These are phyloP conservation scores for Brotula barbata DNA, from an alignment of 2,797 vertebrate genomes.

Conservation along the genomic window DNA sequence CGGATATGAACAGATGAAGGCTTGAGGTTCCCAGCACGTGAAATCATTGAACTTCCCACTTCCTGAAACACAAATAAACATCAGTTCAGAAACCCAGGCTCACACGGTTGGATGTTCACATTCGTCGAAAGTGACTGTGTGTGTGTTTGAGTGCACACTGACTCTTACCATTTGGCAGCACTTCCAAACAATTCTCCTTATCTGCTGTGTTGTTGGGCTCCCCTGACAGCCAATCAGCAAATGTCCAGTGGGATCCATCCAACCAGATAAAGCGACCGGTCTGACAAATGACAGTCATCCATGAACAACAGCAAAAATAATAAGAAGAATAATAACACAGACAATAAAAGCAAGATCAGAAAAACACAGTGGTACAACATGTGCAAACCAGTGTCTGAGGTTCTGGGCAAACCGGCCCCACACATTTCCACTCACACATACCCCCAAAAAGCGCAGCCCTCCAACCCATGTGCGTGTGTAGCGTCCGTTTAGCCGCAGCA, in stretches of 20 bases:
- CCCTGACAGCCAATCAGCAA: conserved; percentile 61
- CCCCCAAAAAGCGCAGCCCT: conserved; percentile 54
- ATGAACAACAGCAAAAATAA: too few species aligned
- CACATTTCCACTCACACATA: conserved; percentile 36
- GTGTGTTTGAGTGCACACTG: neutral
- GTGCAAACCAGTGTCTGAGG: too few species aligned
- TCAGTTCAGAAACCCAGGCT: conserved; percentile 16
- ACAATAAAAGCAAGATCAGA: too few species aligned
- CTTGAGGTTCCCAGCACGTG: conserved; percentile 55
- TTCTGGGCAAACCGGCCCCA: too few species aligned
- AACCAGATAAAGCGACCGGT: conserved; percentile 66
- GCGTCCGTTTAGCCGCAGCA: conserved; percentile 28
- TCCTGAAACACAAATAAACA: conserved; percentile 56
- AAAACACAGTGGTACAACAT: too few species aligned
- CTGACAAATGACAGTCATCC: conserved; percentile 52
- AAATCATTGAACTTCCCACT: conserved; percentile 68
- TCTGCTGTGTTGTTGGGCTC: conserved; percentile 55
- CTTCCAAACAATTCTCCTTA: conserved; percentile 61
- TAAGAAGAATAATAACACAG: too few species aligned
- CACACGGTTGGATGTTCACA: neutral
- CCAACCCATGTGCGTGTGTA: conserved; percentile 62
- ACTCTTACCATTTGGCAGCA: conserved; percentile 38
- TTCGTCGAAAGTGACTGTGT: neutral
- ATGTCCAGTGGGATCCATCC: conserved; percentile 65
- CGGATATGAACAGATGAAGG: conserved; percentile 69